A percentile compares a stretch with the other conserved stretches of the same genome.
Evolutionary conservation across 2,888 invertebrate species (phyloP).

Genomic region (Drosophila pegasa): DNA sequence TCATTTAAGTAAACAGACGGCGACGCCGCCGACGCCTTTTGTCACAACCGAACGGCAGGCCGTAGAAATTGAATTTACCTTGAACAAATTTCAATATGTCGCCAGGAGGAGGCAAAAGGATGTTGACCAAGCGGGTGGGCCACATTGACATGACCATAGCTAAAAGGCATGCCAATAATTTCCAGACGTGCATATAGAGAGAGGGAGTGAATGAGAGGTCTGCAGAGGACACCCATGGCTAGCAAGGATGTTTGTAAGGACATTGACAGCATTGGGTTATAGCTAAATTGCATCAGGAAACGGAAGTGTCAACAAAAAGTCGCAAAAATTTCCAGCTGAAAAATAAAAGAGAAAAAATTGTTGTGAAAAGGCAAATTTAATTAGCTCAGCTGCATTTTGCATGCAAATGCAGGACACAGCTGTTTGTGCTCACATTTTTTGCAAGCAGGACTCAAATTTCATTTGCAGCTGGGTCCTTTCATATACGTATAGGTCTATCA

Average conservation of each 20-base stretch:
- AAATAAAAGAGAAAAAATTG: slow-evolving; percentile 23
- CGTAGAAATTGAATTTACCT: slow-evolving; percentile 52
- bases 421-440: slow-evolving; percentile 25
- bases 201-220: background rate
- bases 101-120: slow-evolving; percentile 23
- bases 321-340: slow-evolving; percentile 48
- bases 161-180: slow-evolving; percentile 49
- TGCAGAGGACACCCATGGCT: slow-evolving; percentile 33
- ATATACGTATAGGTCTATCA: slow-evolving; percentile 3
- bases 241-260: slow-evolving; percentile 53
- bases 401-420: slow-evolving; percentile 54
- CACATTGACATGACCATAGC: slow-evolving; percentile 46
- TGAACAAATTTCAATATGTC: slow-evolving; percentile 42
- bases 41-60: slow-evolving; percentile 22
- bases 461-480: slow-evolving; percentile 37
- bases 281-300: slow-evolving; percentile 60
- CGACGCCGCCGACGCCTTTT: slow-evolving; percentile 33
- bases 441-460: slow-evolving; percentile 43
- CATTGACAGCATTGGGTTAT: slow-evolving; percentile 57
- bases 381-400: slow-evolving; percentile 46
- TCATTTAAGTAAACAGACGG: slow-evolving; percentile 48
- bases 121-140: slow-evolving; percentile 38
- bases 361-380: slow-evolving; percentile 25
- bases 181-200: background rate
- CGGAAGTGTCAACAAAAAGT: slow-evolving; percentile 57